Conservation (phyloP, 1,140 invertebrate genomes). For the Anoplophora glabripennis region DNA sequence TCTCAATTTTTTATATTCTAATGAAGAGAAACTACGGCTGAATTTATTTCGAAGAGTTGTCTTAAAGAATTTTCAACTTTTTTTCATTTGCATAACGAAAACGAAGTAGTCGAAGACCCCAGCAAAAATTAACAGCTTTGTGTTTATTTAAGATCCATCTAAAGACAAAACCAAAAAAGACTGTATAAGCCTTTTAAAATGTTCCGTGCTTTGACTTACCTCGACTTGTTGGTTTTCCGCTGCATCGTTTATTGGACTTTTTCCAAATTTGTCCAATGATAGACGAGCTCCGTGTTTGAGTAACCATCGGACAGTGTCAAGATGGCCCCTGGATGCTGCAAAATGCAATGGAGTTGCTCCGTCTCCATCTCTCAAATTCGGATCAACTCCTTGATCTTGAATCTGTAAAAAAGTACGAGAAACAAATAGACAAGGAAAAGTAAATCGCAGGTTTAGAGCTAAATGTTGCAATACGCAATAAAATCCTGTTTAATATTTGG, state of each 20-base stretch:
- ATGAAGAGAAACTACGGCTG: no score
- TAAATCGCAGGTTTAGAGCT: no score
- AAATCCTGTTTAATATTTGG: conserved; percentile 2
- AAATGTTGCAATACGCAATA: neutral
- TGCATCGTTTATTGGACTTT: conserved; percentile 84
- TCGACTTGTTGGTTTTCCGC: conserved; percentile 85
- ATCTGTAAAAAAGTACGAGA: conserved; percentile 57
- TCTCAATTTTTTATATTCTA: no score
- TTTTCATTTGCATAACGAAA: no score
- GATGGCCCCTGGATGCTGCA: conserved; percentile 77
- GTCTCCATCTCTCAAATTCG: conserved; percentile 79
- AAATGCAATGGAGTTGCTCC: conserved; percentile 79
- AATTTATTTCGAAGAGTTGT: no score
- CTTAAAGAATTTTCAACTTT: no score
- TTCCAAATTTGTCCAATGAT: conserved; percentile 77
- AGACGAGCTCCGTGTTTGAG: conserved; percentile 74
- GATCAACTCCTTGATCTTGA: conserved; percentile 76
- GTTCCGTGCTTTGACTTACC: conserved; percentile 54
- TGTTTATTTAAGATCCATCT: no score
- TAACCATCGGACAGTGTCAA: conserved; percentile 79
- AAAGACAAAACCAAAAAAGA: no score
- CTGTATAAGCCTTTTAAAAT: neutral
- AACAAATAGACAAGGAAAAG: neutral
- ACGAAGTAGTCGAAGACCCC: no score
- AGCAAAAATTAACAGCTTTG: no score